Percentiles rank a stretch among this genome's conserved stretches.
Conservation (phyloP, 2,888 invertebrate genomes). For the Cosmorhoe ocellata region DNA sequence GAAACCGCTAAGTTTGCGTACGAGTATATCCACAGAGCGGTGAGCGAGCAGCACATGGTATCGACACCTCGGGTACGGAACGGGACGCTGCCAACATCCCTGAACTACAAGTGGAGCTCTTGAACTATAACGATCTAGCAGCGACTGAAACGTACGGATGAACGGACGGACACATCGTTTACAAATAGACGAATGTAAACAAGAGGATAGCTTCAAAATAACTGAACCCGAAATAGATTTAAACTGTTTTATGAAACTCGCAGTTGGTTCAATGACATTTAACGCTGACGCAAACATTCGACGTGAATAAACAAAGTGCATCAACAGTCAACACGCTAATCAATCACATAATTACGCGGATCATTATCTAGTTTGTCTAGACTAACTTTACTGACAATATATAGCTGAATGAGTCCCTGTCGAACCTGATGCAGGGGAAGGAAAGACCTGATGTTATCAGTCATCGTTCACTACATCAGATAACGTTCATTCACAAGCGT, state of each 20-base stretch:
- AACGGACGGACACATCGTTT: background rate
- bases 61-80: too few relatives aligned
- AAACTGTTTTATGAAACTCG: background rate
- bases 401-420: background rate
- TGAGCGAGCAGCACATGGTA: slow-evolving; percentile 1
- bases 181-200: slow-evolving; percentile 20
- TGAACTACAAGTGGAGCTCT: slow-evolving; percentile 11
- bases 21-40: slow-evolving; percentile 1
- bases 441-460: slow-evolving; percentile 3
- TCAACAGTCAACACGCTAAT: too few relatives aligned
- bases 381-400: too few relatives aligned
- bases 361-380: too few relatives aligned
- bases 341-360: too few relatives aligned
- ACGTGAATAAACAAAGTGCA: background rate
- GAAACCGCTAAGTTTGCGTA: slow-evolving; percentile 5
- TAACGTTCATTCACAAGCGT: slow-evolving; percentile 16
- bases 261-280: slow-evolving; percentile 16
- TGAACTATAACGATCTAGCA: slow-evolving; percentile 2
- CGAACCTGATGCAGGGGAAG: background rate
- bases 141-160: background rate
- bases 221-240: slow-evolving; percentile 10
- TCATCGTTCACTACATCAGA: slow-evolving; percentile 9
- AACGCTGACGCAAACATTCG: background rate
- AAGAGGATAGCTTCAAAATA: slow-evolving; percentile 22
- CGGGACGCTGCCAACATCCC: slow-evolving; percentile 14